These are phyloP conservation scores for Sebastolobus alascanus DNA, from an alignment of 2,797 vertebrate species.

Conservation along the genomic window DNA sequence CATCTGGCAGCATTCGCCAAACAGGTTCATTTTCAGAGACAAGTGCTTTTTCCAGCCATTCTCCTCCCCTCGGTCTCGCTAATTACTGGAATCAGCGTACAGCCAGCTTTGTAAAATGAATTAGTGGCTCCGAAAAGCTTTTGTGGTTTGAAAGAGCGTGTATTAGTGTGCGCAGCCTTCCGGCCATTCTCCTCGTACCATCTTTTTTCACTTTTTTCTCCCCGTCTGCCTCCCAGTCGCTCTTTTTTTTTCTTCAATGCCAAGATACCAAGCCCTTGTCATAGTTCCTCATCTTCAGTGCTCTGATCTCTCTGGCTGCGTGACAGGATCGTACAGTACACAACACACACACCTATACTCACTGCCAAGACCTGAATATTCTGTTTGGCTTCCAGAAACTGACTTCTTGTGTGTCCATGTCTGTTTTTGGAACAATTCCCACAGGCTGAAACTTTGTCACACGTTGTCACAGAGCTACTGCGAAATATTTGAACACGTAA, in stretches of 20 bases:
- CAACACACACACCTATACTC: not conserved
- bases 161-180: slow-evolving; percentile 66
- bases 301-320: slow-evolving; percentile 11
- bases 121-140: slow-evolving; percentile 80
- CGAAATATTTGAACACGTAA: not conserved
- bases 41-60: slow-evolving; percentile 42
- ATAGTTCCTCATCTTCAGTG: not conserved
- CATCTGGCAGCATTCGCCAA: slow-evolving; percentile 30
- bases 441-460: not conserved
- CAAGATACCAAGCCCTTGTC: slow-evolving; percentile 27
- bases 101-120: slow-evolving; percentile 76
- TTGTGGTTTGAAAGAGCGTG: slow-evolving; percentile 77
- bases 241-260: not conserved
- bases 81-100: slow-evolving; percentile 72
- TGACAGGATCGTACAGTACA: slow-evolving; percentile 8
- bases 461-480: not conserved
- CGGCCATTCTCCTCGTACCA: slow-evolving; percentile 43
- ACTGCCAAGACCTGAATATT: slow-evolving; percentile 1
- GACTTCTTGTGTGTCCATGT: not conserved
- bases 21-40: slow-evolving; percentile 42
- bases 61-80: slow-evolving; percentile 49
- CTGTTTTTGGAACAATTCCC: not conserved
- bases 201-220: slow-evolving; percentile 28
- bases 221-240: slow-evolving; percentile 22
- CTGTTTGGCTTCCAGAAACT: not conserved